These are phyloP conservation scores for Mystacornis crossleyi DNA, from an alignment of 2,113 vertebrate genomes.

Conservation along the genomic window DNA sequence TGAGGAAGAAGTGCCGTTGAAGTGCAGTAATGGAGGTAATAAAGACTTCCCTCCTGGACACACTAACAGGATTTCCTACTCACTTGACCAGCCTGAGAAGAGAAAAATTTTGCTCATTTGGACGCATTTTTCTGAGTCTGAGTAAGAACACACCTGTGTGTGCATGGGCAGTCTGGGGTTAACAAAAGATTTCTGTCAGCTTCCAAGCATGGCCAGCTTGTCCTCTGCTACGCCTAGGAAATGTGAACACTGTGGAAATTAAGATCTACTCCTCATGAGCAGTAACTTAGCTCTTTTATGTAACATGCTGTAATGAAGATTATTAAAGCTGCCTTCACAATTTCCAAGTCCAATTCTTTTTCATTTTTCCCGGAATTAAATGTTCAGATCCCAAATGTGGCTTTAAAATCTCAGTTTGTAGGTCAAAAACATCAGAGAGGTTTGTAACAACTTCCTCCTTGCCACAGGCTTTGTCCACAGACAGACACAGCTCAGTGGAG, in stretches of 20 bases:
- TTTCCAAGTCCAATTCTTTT: neutral
- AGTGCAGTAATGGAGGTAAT: neutral
- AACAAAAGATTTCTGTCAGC: neutral
- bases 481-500: neutral
- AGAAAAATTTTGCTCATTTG: neutral
- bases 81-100: neutral
- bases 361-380: neutral
- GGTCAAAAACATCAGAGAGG: neutral
- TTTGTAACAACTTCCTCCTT: neutral
- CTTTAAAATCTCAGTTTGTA: neutral
- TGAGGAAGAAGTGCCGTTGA: neutral
- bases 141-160: neutral
- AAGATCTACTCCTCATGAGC: neutral
- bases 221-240: neutral
- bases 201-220: neutral
- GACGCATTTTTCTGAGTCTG: neutral
- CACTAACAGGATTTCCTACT: neutral
- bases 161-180: neutral
- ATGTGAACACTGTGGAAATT: neutral
- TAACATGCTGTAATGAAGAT: neutral
- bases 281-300: neutral
- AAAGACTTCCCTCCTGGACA: neutral
- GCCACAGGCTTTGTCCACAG: neutral
- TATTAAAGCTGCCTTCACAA: neutral
- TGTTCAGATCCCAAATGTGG: neutral